Percentiles rank a stretch among this genome's conserved stretches.
These are phyloP conservation scores for Empis stercorea DNA, from an alignment of 2,888 invertebrate species.

Conservation along the genomic window DNA sequence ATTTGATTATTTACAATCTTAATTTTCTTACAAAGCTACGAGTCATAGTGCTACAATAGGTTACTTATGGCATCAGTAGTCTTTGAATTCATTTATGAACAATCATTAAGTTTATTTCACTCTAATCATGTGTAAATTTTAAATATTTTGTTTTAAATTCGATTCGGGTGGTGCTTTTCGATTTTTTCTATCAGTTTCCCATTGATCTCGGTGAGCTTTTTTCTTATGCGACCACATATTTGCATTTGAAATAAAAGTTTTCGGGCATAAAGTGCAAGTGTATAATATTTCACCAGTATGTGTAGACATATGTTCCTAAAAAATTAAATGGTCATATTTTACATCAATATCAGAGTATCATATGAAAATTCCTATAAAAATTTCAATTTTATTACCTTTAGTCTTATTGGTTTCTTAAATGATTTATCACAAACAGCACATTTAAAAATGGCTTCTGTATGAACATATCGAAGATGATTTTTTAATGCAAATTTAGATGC, in stretches of 20 bases:
- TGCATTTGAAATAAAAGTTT: slow-evolving; percentile 18
- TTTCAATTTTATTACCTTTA: slow-evolving; percentile 14
- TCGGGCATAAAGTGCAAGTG: slow-evolving; percentile 17
- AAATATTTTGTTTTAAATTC: too few species aligned
- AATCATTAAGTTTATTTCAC: too few species aligned
- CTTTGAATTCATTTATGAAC: too few species aligned
- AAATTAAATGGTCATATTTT: not conserved
- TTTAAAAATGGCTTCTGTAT: slow-evolving; percentile 14
- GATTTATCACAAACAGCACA: slow-evolving; percentile 17
- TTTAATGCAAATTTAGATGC: slow-evolving; percentile 31
- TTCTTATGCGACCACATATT: slow-evolving; percentile 20
- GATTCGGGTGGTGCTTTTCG: too few species aligned
- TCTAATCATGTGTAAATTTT: too few species aligned
- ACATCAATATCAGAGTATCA: too few species aligned
- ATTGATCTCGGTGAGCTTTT: slow-evolving; percentile 15
- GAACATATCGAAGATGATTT: slow-evolving; percentile 31
- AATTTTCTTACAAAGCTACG: too few species aligned
- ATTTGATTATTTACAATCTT: too few species aligned
- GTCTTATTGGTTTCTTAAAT: slow-evolving; percentile 16
- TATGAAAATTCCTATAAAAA: too few species aligned
- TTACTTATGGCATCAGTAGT: too few species aligned
- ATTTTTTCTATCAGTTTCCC: slow-evolving; percentile 11
- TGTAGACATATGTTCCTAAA: slow-evolving; percentile 17
- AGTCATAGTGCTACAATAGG: too few species aligned
- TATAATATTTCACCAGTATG: slow-evolving; percentile 19